These are phyloP conservation scores for Lasaia peninsularis DNA, from an alignment of 1,140 invertebrate species.

Conservation along the genomic window DNA sequence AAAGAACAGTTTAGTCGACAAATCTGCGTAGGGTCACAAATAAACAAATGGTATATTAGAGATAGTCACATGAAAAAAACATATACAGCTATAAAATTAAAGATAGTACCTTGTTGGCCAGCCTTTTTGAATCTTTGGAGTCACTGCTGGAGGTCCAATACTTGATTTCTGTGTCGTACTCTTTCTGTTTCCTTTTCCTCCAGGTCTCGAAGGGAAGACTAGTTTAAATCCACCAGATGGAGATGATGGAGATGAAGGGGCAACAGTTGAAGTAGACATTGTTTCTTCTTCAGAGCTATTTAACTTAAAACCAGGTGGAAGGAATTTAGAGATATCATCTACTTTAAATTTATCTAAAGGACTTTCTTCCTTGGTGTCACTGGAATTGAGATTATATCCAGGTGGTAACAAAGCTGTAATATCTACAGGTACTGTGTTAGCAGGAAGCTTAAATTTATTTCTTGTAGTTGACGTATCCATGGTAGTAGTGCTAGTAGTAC, in stretches of 20 bases:
- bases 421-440: constrained; percentile 76
- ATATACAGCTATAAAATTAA: constrained; percentile 1
- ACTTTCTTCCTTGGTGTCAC: constrained; percentile 35
- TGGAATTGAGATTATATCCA: constrained; percentile 73
- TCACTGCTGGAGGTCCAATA: constrained; percentile 64
- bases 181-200: constrained; percentile 81
- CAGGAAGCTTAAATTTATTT: constrained; percentile 59
- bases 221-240: constrained; percentile 80
- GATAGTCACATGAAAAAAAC: background rate
- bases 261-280: constrained; percentile 28
- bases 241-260: constrained; percentile 66
- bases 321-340: constrained; percentile 76
- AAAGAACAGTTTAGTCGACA: too few species aligned
- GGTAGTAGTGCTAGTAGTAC: constrained; percentile 34
- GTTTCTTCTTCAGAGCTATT: constrained; percentile 39
- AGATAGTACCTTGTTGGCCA: constrained; percentile 84
- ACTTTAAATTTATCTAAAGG: constrained; percentile 71
- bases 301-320: constrained; percentile 80
- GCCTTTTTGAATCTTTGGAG: constrained; percentile 86
- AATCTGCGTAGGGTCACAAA: too few species aligned
- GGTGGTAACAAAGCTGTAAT: constrained; percentile 80
- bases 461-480: constrained; percentile 61
- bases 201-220: constrained; percentile 88
- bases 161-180: constrained; percentile 78
- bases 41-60: too few species aligned